Conservation (phyloP, 2,797 vertebrate species). For the Cephalopachus bancanus region DNA sequence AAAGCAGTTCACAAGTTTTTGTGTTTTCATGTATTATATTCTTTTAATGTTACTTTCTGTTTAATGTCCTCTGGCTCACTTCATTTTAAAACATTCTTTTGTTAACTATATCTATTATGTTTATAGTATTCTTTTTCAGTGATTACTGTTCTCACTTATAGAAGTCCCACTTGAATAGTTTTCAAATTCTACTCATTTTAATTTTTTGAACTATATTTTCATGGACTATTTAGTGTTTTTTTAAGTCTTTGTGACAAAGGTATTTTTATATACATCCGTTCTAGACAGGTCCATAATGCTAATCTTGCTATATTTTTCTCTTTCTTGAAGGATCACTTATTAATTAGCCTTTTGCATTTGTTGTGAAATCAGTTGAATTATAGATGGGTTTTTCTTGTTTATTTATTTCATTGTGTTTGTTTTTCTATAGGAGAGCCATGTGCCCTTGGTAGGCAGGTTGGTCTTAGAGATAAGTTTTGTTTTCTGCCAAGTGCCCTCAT, state of each 20-base stretch:
- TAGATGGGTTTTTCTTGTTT: neutral
- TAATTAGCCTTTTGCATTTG: neutral
- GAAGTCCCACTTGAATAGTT: neutral
- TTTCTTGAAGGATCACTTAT: neutral
- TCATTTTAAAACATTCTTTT: neutral
- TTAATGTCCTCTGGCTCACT: neutral
- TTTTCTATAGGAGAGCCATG: neutral
- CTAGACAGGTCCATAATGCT: neutral
- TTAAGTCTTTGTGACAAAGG: neutral
- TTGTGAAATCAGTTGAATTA: neutral
- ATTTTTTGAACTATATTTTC: neutral
- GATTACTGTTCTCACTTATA: neutral
- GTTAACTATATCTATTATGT: neutral
- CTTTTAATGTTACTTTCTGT: neutral
- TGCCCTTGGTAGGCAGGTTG: neutral
- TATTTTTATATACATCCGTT: neutral
- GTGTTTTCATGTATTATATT: neutral
- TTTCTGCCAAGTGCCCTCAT: neutral
- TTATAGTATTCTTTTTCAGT: neutral
- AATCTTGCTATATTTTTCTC: neutral
- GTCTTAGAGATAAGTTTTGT: neutral
- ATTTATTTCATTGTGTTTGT: neutral
- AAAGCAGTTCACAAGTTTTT: neutral
- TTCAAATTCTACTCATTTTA: too few relatives aligned
- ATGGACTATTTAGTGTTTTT: neutral